Evolutionary conservation across 92 coral and sea anemone species (phyloP).

Genomic region (Anthopleura xanthogrammica): DNA sequence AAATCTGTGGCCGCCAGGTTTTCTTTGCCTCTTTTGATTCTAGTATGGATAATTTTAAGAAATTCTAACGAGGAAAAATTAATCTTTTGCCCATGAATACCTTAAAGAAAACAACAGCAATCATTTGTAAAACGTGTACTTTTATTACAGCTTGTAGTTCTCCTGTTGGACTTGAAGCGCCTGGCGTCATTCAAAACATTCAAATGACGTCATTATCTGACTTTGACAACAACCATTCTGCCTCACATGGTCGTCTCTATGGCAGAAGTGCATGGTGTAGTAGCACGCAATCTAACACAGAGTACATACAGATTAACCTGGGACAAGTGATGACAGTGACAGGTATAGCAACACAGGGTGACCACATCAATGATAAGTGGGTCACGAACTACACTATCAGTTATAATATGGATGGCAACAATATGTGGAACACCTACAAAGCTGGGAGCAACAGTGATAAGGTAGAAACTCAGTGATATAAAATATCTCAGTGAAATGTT

Average conservation of each 20-base stretch:
- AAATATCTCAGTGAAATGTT: too few species aligned
- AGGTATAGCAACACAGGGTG: not conserved
- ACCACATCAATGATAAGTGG: not conserved
- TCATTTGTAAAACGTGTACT: too few species aligned
- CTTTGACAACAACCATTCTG: not conserved
- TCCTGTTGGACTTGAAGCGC: slow-evolving; percentile 5
- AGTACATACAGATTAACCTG: too few species aligned
- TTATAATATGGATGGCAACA: not conserved
- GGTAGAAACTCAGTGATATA: not conserved
- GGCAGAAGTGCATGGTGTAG: not conserved
- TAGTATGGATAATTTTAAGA: too few species aligned
- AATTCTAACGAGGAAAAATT: too few species aligned
- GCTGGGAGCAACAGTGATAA: not conserved
- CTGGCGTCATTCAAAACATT: not conserved
- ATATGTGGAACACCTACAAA: not conserved
- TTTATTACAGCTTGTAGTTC: not conserved
- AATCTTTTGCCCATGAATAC: too few species aligned
- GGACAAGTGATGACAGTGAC: too few species aligned
- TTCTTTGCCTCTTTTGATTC: too few species aligned
- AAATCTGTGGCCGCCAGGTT: too few species aligned
- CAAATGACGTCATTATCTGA: slow-evolving; percentile 7
- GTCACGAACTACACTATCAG: not conserved
- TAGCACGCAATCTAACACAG: not conserved
- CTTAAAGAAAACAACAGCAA: too few species aligned
- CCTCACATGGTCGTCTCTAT: slow-evolving; percentile 15